These are phyloP conservation scores for Sturnus vulgaris DNA, from an alignment of 2,113 vertebrate species.

Conservation along the genomic window DNA sequence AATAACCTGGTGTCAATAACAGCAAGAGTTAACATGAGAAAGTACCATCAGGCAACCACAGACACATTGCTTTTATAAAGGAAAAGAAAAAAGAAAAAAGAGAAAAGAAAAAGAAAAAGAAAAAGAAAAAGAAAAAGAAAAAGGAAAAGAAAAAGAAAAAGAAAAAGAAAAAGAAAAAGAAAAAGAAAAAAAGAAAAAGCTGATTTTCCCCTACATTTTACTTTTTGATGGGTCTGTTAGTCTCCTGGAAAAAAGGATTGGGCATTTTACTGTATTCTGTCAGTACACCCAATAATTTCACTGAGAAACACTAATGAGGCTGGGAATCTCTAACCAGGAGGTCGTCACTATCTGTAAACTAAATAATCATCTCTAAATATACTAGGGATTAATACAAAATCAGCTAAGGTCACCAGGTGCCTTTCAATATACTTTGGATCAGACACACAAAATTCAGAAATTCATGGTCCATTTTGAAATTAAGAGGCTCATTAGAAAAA, in stretches of 20 bases:
- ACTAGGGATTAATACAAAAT: not conserved
- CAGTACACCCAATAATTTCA: not conserved
- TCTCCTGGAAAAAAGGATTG: not conserved
- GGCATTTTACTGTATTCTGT: not conserved
- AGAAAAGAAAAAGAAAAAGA: not conserved
- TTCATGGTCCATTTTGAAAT: slow-evolving; percentile 11
- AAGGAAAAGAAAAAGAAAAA: not conserved
- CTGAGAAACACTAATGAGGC: not conserved
- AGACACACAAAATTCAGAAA: slow-evolving; percentile 1
- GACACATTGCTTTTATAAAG: not conserved
- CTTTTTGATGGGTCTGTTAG: not conserved
- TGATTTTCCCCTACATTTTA: not conserved
- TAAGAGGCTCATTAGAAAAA: not conserved
- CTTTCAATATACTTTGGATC: not conserved
- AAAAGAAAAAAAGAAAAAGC: not conserved
- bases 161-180: not conserved
- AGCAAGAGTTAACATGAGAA: not conserved
- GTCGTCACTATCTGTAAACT: not conserved
- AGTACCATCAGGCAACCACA: not conserved
- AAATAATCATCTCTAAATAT: not conserved
- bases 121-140: not conserved
- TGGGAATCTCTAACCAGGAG: not conserved
- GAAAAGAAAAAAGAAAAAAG: not conserved
- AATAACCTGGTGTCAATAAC: not conserved
- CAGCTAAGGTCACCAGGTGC: not conserved